Base-by-base conservation (phyloP, 2,888 invertebrate genomes). In the Lymantria dispar region DNA sequence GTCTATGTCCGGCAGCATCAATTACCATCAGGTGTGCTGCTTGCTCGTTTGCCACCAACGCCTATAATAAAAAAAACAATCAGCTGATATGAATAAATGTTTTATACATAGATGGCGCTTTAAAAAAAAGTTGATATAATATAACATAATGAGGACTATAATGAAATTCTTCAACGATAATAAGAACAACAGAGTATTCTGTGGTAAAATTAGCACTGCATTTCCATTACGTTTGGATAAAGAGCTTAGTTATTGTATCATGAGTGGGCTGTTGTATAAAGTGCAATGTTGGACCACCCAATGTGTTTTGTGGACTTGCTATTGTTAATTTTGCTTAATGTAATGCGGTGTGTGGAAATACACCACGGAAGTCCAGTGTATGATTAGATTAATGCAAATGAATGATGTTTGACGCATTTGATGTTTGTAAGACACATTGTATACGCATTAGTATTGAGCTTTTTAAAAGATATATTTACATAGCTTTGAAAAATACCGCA, bases 351-450 rank as follows among this genome's bases (percentile, higher is more conserved):
- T 58, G 74, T 78, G 72, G 64, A 76, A 81, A 81, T 75, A 66
- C 61, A 50, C 60, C 60, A 70, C 78, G 73, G 80, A 74, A 78
- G 78, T 69, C 70, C 56, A 64, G 74, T 72, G 72, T 74, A 70
- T 77, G 78, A 79, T 80, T 76, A 70, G 72, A 80, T 83, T 82
- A 79, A 70, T 76, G 72, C 73, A 80, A 77, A 76, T 74, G 75
- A 80, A 63, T 77, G 81, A 79, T 75, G 77, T 76, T 33, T 77
- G 76, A 74, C 75, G 71, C 47, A 72, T 72, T 68, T 68, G 69
- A 71, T 71, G 52, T 48, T 49, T 10, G 33, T n/a, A 30, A 44
- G 29, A 22, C 14, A 50, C 14, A 14, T 30, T 29, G 45, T 56
- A 45, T 53, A 56, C 60, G 40, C 15, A 15, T 12, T 39, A 39